Conservation (phyloP, 2,113 vertebrate species). For the Pygoscelis antarcticus region DNA sequence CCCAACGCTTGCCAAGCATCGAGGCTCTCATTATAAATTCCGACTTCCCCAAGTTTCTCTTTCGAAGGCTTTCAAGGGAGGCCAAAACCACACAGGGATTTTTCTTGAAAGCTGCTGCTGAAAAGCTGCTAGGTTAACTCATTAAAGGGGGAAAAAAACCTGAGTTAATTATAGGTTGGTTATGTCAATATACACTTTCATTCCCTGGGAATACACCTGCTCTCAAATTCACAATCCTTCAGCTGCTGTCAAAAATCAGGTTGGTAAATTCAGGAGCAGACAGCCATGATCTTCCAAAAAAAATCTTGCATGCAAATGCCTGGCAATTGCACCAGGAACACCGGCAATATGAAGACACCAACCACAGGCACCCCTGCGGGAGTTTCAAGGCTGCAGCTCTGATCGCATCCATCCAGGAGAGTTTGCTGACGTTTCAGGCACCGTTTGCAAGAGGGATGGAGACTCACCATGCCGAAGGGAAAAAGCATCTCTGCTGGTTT, state of each 20-base stretch:
- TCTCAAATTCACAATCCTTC: slow-evolving; percentile 38
- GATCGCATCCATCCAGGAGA: not conserved
- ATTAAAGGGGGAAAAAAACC: not conserved
- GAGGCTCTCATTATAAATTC: not conserved
- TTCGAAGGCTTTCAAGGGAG: slow-evolving; percentile 19
- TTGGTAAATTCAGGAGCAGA: not conserved
- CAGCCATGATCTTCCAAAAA: fast-evolving
- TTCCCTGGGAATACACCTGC: slow-evolving; percentile 12
- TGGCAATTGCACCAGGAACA: not conserved
- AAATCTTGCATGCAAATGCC: not conserved
- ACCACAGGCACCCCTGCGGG: fast-evolving
- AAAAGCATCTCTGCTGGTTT: not conserved
- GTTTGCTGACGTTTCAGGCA: fast-evolving
- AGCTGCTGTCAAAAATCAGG: not conserved
- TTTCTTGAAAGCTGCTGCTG: slow-evolving; percentile 9
- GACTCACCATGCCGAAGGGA: not conserved
- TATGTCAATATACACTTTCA: not conserved
- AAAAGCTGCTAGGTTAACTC: not conserved
- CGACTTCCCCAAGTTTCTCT: not conserved
- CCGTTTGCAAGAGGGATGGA: not conserved
- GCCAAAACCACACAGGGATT: slow-evolving; percentile 28
- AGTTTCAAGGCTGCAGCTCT: not conserved
- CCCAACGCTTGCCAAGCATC: not conserved
- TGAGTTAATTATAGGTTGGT: slow-evolving; percentile 24
- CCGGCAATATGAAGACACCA: fast-evolving